Evolutionary conservation across 2,888 invertebrate genomes (phyloP), one percentile per base, ranked within the genome.

Genomic region (Lysandra coridon): DNA sequence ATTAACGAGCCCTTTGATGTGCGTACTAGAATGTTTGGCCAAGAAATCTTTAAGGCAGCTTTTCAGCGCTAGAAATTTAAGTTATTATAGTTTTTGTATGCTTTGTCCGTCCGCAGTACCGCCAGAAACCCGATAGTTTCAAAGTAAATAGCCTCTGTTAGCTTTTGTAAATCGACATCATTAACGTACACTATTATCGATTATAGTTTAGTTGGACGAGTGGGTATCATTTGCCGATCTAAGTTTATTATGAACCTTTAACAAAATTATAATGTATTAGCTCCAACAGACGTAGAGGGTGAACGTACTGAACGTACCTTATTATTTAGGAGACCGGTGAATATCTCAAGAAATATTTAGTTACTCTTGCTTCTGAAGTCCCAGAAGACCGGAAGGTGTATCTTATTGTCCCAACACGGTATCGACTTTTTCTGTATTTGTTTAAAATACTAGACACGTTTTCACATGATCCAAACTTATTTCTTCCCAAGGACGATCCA

Each of bases 211-310:
- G 33, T 33, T 33, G 69, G 33, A 57, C 57, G 53, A 5, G 30
- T 76, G 5, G 49, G 49, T 49, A 53, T 33, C 23, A 44, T 75
- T 53, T 57, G 14, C 14, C 69, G 14, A 49, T 53, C 76, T 57
- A 53, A 76, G 30, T 76, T 76, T 76, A 76, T 23, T 76, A 53
- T 76, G 33, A 14, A 33, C 33, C 14, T 49, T 1, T 53, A 14
- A 57, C 30, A 57, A 57, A 76, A 76, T 76, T 76, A 76, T 53
- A 30, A 57, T 57, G 57, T 76, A 76, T 75, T 75, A 53, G 44
- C 37, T 40, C 17, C 17, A 12, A 23, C 53, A 53, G 53, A 53
- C 12, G n/a, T 75, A 10, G 53, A 53, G 53, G 30, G 5, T 75
- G 30, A 75, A 75, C 12, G 23, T 23, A 49, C 49, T 17, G 57